Conservation (phyloP, 2,113 vertebrate genomes). For the Lutjanus erythropterus region DNA sequence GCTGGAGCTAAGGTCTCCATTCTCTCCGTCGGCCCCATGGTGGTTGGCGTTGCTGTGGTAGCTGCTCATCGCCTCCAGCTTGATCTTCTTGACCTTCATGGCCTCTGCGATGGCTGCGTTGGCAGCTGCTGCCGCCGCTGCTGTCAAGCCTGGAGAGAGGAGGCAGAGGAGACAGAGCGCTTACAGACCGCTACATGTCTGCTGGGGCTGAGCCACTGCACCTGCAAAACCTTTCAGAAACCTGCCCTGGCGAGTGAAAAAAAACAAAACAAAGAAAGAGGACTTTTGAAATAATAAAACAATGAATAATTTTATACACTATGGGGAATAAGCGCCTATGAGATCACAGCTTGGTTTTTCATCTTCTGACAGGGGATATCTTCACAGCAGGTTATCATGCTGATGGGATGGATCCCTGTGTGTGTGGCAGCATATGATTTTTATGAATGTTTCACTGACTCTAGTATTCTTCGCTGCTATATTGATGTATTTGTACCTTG, state of each 20-base stretch:
- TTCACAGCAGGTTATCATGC: constrained; percentile 74
- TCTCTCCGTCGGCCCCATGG: constrained; percentile 94
- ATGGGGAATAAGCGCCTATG: constrained; percentile 58
- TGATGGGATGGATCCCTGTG: constrained; percentile 70
- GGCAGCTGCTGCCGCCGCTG: constrained; percentile 96
- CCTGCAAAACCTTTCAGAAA: constrained; percentile 68
- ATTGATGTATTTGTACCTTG: constrained; percentile 72
- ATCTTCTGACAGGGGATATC: constrained; percentile 72
- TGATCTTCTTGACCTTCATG: constrained; percentile 99
- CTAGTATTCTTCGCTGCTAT: constrained; percentile 38
- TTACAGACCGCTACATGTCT: constrained; percentile 69
- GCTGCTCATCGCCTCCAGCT: constrained; percentile 99
- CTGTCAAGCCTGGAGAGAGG: constrained; percentile 91
- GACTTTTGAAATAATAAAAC: constrained; percentile 70
- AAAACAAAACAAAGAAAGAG: constrained; percentile 28
- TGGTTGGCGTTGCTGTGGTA: constrained; percentile 96
- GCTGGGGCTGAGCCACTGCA: constrained; percentile 66
- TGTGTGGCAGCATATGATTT: constrained; percentile 69
- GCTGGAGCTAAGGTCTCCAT: constrained; percentile 96
- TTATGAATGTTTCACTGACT: constrained; percentile 69
- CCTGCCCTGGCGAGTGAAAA: constrained; percentile 39
- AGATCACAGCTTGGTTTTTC: constrained; percentile 71
- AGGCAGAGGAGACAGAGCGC: constrained; percentile 68
- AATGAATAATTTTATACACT: constrained; percentile 76
- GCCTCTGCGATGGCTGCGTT: constrained; percentile 99